A percentile compares a stretch with the other conserved stretches of the same genome.
Evolutionary conservation across 2,113 vertebrate genomes (phyloP).

Genomic region (Eolophus roseicapilla): DNA sequence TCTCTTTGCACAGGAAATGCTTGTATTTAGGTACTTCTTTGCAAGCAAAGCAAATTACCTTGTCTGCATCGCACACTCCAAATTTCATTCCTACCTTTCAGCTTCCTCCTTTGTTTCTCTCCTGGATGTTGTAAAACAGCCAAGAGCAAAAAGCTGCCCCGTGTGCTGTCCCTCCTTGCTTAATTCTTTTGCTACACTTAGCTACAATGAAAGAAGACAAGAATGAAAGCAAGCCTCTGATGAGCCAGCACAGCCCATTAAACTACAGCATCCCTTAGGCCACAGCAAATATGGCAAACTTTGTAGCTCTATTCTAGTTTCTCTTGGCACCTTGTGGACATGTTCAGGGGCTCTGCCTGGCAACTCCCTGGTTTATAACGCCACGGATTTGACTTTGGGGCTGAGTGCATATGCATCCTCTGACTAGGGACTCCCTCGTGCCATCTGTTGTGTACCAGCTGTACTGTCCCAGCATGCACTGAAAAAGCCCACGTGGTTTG

Average conservation of each 20-base stretch:
- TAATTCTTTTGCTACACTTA: neutral
- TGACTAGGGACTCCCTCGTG: neutral
- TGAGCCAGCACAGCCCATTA: neutral
- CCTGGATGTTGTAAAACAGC: neutral
- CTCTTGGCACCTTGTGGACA: neutral
- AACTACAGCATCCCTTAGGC: neutral
- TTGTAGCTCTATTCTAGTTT: neutral
- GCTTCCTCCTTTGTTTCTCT: neutral
- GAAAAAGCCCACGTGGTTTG: neutral
- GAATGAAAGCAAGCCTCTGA: neutral
- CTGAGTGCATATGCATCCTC: neutral
- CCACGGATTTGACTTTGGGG: neutral
- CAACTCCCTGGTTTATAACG: neutral
- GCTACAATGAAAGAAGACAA: neutral
- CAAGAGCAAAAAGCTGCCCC: neutral
- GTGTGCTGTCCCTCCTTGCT: neutral
- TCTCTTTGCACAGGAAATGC: neutral
- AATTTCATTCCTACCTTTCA: neutral
- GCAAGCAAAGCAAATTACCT: neutral
- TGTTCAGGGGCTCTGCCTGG: neutral
- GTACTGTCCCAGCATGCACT: neutral
- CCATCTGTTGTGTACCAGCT: slow-evolving; percentile 43
- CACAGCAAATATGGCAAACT: neutral
- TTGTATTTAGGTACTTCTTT: neutral
- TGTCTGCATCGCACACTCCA: neutral